These are phyloP conservation scores for Atrina japonica DNA, from an alignment of 2,888 invertebrate species.

Conservation along the genomic window DNA sequence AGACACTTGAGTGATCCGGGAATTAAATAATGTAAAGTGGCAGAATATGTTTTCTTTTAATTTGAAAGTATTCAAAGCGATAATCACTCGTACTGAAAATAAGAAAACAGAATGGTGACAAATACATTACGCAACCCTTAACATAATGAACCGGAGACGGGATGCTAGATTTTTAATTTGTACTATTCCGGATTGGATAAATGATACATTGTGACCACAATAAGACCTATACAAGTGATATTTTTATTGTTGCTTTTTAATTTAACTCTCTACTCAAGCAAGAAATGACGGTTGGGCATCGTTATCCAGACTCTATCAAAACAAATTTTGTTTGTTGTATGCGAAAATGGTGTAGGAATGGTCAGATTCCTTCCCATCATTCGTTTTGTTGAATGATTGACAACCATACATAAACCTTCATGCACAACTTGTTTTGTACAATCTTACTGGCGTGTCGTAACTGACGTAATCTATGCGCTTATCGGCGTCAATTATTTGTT, in stretches of 20 bases:
- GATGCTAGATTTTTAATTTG: slow-evolving; percentile 7
- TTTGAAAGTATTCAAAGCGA: background rate
- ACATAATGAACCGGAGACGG: slow-evolving; percentile 34
- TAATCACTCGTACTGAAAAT: too few species aligned
- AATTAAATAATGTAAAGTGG: background rate
- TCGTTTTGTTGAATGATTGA: too few species aligned
- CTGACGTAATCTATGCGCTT: too few species aligned
- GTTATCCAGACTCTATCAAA: too few species aligned
- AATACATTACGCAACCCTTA: slow-evolving; percentile 13
- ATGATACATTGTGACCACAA: slow-evolving; percentile 13
- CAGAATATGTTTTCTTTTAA: slow-evolving; percentile 5
- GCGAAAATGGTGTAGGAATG: too few species aligned
- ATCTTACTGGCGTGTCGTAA: too few species aligned
- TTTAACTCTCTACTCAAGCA: slow-evolving; percentile 31
- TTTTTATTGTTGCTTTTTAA: slow-evolving; percentile 36
- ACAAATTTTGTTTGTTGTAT: too few species aligned
- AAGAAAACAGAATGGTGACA: background rate
- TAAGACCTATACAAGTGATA: slow-evolving; percentile 12
- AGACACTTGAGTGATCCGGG: too few species aligned
- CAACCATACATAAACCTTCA: too few species aligned
- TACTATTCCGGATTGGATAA: slow-evolving; percentile 19
- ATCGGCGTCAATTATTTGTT: too few species aligned
- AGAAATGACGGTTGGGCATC: background rate
- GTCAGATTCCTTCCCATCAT: too few species aligned
- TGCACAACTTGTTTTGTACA: too few species aligned